Evolutionary conservation across 2,113 vertebrate genomes (phyloP).

Genomic region (Cettia cetti): DNA sequence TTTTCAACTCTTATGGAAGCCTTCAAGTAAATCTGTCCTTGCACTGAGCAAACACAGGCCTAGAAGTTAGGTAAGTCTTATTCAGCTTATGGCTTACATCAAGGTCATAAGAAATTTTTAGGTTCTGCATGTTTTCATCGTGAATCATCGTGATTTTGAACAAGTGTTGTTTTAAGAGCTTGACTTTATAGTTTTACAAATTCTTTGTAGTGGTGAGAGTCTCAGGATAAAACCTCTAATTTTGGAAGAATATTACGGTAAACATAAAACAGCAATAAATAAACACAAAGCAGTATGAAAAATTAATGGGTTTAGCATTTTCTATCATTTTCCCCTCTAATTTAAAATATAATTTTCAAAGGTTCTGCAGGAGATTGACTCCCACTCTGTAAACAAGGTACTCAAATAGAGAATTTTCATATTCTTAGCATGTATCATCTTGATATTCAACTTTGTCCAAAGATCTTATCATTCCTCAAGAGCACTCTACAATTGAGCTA

Average conservation of each 20-base stretch:
- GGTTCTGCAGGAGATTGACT: background rate
- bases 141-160: background rate
- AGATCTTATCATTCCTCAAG: background rate
- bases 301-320: background rate
- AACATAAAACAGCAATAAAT: background rate
- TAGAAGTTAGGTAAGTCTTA: background rate
- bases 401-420: background rate
- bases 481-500: background rate
- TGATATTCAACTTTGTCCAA: background rate
- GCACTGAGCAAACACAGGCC: background rate
- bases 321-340: background rate
- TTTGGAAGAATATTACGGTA: background rate
- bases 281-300: constrained; percentile 8
- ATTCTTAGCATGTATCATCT: background rate
- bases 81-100: background rate
- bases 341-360: constrained; percentile 4
- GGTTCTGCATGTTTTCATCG: background rate
- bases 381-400: background rate
- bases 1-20: background rate
- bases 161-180: background rate
- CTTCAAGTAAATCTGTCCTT: background rate
- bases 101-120: background rate
- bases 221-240: constrained; percentile 12
- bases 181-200: background rate
- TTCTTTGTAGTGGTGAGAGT: background rate